These are phyloP conservation scores for Leptopterna dolabrata DNA, from an alignment of 2,888 invertebrate species.

Conservation along the genomic window DNA sequence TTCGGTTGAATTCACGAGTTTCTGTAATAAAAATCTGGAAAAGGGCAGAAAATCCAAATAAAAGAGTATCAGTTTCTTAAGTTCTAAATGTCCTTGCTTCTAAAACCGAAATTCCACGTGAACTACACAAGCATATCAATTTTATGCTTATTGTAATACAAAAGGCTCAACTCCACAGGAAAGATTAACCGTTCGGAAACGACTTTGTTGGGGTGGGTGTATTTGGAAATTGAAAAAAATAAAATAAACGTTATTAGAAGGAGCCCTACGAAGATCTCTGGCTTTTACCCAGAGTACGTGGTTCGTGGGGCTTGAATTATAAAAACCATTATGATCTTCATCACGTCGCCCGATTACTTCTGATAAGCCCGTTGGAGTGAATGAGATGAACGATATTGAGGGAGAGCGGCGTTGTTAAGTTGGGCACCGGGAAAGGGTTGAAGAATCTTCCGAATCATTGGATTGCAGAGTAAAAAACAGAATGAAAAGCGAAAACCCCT, in stretches of 20 bases:
- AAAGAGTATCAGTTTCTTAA: too few relatives aligned
- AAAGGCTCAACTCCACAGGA: too few relatives aligned
- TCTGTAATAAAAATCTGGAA: too few relatives aligned
- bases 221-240: not conserved
- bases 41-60: too few relatives aligned
- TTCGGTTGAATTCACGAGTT: too few relatives aligned
- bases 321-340: not conserved
- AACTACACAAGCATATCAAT: too few relatives aligned
- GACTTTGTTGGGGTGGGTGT: too few relatives aligned
- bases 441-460: conserved; percentile 33
- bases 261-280: not conserved
- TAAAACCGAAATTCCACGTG: too few relatives aligned
- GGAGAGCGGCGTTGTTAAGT: not conserved
- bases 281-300: not conserved
- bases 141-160: too few relatives aligned
- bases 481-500: not conserved
- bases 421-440: not conserved
- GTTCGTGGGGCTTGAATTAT: not conserved
- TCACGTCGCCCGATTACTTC: not conserved
- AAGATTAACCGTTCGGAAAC: too few relatives aligned
- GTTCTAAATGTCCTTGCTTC: too few relatives aligned
- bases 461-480: not conserved
- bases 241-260: not conserved
- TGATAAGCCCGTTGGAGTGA: not conserved
- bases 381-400: not conserved